Conservation (phyloP, 2,797 vertebrate species). For the Dicrostonyx torquatus region DNA sequence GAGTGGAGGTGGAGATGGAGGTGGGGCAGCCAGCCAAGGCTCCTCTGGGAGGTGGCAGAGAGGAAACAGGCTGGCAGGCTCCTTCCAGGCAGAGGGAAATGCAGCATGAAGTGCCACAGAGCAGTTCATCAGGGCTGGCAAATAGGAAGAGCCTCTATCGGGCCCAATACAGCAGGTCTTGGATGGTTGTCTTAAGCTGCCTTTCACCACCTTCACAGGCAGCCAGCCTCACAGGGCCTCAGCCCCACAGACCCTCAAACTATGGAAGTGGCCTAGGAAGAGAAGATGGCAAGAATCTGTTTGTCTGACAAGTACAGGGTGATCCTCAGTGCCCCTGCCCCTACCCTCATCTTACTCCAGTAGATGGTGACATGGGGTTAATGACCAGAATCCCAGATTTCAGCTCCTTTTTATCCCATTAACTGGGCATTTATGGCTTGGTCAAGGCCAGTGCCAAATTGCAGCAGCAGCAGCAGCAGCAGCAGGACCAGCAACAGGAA, state of each 20-base stretch:
- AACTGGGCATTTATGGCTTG: constrained; percentile 58
- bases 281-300: not conserved
- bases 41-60: not conserved
- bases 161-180: not conserved
- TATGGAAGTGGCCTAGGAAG: accelerated
- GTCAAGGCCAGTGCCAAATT: not conserved
- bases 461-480: not conserved
- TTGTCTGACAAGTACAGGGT: not conserved
- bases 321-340: not conserved
- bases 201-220: not conserved
- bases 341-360: constrained; percentile 30
- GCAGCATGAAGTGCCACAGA: not conserved
- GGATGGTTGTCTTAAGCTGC: not conserved
- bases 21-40: not conserved
- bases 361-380: constrained; percentile 72
- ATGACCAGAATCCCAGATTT: constrained; percentile 61
- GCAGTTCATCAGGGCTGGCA: no score
- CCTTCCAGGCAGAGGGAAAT: not conserved
- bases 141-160: not conserved
- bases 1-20: no score
- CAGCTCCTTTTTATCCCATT: constrained; percentile 70
- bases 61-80: not conserved
- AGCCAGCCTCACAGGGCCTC: not conserved
- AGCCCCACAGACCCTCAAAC: not conserved
- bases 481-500: not conserved